Percentiles rank a stretch among this genome's conserved stretches.
Conservation (phyloP, 2,797 vertebrate genomes). For the Monodelphis domestica region DNA sequence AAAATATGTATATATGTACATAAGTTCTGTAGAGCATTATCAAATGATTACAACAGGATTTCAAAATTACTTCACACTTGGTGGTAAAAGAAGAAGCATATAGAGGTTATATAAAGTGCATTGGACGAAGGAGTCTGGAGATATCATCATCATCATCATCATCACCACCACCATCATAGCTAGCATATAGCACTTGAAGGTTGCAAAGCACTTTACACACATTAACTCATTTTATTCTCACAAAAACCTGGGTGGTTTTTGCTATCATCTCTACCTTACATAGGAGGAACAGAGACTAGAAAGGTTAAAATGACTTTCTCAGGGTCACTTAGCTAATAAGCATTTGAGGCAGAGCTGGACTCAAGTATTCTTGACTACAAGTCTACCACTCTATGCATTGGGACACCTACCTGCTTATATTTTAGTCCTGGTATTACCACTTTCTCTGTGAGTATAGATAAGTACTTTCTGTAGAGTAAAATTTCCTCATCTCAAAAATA, state of each 20-base stretch:
- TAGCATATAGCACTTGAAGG: not conserved
- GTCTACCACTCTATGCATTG: not conserved
- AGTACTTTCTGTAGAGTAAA: not conserved
- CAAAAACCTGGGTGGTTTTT: not conserved
- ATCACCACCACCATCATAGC: not conserved
- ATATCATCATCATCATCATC: not conserved
- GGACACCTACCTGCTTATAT: not conserved
- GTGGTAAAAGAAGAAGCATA: not conserved
- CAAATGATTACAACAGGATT: not conserved
- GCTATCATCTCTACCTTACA: too few relatives aligned
- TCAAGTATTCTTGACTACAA: not conserved
- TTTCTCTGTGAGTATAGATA: not conserved
- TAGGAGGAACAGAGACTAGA: not conserved
- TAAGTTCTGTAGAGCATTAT: not conserved
- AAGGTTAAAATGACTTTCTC: not conserved
- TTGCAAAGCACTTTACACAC: not conserved
- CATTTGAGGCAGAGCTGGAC: not conserved
- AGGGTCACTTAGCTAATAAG: not conserved
- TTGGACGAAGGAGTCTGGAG: not conserved
- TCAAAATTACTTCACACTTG: not conserved
- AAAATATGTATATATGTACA: not conserved
- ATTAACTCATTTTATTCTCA: not conserved
- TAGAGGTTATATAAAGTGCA: not conserved
- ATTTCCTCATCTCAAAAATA: not conserved
- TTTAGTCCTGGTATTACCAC: not conserved